Evolutionary conservation across 2,797 vertebrate genomes (phyloP), one percentile per base, ranked within the genome.

Genomic region (Choloepus didactylus): DNA sequence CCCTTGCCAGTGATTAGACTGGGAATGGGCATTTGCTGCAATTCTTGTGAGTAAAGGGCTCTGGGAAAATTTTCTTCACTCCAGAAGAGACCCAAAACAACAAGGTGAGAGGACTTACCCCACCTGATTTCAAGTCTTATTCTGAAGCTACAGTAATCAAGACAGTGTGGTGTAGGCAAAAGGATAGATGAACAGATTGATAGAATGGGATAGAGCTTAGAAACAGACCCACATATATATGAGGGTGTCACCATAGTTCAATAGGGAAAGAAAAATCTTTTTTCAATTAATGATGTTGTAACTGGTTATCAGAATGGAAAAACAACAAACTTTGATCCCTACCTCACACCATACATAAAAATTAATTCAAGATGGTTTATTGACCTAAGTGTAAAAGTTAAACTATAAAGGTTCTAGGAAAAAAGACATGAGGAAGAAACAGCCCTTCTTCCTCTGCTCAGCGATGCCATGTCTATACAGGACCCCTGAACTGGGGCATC

Each of bases 151-250:
- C 35, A 25, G 82, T 16, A 18, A n/a, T 18, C 41, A 69, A 23
- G 38, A 77, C 3, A 8, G 69, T 15, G 9, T 23, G 15, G 29
- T 1, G 1, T 0, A 41, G 46, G 46, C n/a, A 5, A 9, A 41
- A 49, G 21, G 67, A 35, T 41, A 73, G 31, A 64, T 3, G 44
- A 9, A 25, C 0, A 4, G 3, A 59, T 82, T 75, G 9, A 1
- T 0, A 23, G 66, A 5, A 44, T 9, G 11, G 54, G 25, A 38
- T 29, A 54, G 80, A 86, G 87, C 6, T 64, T 69, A 56, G 69
- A 46, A 27, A 56, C 9, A 54, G 64, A n/a, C 25, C 31, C 31
- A 18, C 87, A 15, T 29, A 1, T 12, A 44, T 44, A 44, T 62
- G 14, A 67, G 56, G 29, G 35, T 10, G 16, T n/a, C 82, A 44